These are phyloP conservation scores for Saxicola maurus DNA, from an alignment of 2,797 vertebrate species.

Conservation along the genomic window DNA sequence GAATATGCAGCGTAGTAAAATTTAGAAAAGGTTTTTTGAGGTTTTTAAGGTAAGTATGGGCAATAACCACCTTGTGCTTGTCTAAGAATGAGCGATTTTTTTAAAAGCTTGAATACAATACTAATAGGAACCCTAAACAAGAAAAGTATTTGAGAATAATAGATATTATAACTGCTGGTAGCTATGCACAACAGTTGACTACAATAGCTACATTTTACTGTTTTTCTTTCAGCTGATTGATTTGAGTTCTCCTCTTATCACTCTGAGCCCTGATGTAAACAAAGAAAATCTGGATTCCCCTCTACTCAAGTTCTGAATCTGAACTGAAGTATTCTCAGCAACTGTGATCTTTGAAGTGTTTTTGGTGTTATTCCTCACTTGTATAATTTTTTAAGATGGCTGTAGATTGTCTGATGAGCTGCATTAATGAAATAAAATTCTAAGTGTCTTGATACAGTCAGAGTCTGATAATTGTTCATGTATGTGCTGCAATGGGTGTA, in stretches of 20 bases:
- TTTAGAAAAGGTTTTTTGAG: background rate
- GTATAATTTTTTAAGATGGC: background rate
- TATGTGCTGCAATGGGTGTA: background rate
- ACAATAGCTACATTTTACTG: background rate
- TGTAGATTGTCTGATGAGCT: background rate
- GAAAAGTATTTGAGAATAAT: background rate
- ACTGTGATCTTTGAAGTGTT: background rate
- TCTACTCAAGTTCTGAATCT: slow-evolving; percentile 72
- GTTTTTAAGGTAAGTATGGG: background rate
- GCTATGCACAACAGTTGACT: background rate
- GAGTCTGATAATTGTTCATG: background rate
- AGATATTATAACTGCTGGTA: background rate
- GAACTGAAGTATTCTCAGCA: background rate
- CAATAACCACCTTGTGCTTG: background rate
- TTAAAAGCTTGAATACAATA: background rate
- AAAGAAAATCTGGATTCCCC: slow-evolving; percentile 75
- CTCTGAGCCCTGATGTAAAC: slow-evolving; percentile 68
- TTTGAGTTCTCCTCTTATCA: slow-evolving; percentile 74
- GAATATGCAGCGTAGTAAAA: background rate
- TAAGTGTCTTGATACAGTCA: background rate
- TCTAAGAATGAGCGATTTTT: background rate
- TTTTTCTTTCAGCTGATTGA: slow-evolving; percentile 72
- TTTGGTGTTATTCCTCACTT: background rate
- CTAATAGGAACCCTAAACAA: background rate
- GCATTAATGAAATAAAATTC: background rate